These are phyloP conservation scores for Platorchestia sp. DNA, from an alignment of 1,140 invertebrate genomes.

Conservation along the genomic window DNA sequence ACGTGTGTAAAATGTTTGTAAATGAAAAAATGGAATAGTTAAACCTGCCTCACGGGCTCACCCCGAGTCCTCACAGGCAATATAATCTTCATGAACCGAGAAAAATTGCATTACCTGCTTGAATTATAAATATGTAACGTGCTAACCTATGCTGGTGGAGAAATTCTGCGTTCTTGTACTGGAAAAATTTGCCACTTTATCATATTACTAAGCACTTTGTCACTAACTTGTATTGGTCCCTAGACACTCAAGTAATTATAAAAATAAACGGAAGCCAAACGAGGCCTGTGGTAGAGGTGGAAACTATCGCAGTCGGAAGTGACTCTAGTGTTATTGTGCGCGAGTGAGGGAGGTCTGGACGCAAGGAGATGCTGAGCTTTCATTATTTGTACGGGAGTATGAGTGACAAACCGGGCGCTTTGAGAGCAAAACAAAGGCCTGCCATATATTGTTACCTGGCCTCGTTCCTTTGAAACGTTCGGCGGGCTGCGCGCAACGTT, in stretches of 20 bases:
- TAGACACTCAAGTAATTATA: neutral
- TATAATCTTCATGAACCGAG: too few relatives aligned
- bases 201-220: neutral
- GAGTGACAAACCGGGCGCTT: conserved; percentile 45
- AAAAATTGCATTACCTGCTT: too few relatives aligned
- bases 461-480: conserved; percentile 47
- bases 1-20: too few relatives aligned
- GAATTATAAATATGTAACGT: too few relatives aligned
- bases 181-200: neutral
- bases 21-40: too few relatives aligned
- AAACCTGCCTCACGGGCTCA: too few relatives aligned
- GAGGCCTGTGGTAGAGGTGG: neutral
- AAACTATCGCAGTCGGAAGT: neutral
- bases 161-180: neutral
- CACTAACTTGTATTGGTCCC: neutral
- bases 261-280: neutral
- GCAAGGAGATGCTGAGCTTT: neutral
- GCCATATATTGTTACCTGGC: conserved; percentile 52
- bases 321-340: neutral
- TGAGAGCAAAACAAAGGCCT: conserved; percentile 40
- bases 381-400: conserved; percentile 17
- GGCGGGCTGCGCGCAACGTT: neutral
- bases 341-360: neutral
- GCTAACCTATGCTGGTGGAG: too few relatives aligned
- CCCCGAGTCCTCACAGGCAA: too few relatives aligned